Evolutionary conservation across 1,140 invertebrate genomes (phyloP).

Genomic region (Mamestra configurata): DNA sequence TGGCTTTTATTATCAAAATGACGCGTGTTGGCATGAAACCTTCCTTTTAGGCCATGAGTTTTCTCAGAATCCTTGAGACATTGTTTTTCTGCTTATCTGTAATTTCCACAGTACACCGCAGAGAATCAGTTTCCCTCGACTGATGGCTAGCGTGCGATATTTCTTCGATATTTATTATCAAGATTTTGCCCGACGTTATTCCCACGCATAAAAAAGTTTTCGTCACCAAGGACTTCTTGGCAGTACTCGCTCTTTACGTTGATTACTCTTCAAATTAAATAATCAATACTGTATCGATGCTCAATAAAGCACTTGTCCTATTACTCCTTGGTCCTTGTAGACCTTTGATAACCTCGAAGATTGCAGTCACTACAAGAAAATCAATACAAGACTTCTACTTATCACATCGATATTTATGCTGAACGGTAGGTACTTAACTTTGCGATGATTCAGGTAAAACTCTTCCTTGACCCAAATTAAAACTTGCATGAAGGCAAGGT

Average conservation of each 20-base stretch:
- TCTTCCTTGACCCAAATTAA: conserved; percentile 45
- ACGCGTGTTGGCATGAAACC: background rate
- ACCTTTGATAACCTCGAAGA: conserved; percentile 27
- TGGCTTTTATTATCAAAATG: conserved; percentile 5
- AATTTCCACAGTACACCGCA: background rate
- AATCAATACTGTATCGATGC: background rate
- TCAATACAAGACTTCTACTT: background rate
- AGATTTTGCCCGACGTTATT: no score
- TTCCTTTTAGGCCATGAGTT: no score
- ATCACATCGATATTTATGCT: background rate
- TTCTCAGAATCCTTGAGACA: background rate
- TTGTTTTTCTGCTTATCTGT: background rate
- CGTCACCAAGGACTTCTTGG: no score
- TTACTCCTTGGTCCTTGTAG: background rate
- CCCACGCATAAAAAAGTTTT: no score
- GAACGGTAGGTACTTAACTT: background rate
- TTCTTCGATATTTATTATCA: no score
- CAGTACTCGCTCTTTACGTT: background rate
- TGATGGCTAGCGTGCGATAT: no score
- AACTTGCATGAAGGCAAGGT: conserved; percentile 12
- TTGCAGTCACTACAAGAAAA: conserved; percentile 17
- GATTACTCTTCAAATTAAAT: background rate
- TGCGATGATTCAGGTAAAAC: background rate
- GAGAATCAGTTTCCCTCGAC: background rate
- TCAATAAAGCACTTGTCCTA: background rate